Evolutionary conservation across 2,888 invertebrate genomes (phyloP).

Genomic region (Caenorhabditis japonica): DNA sequence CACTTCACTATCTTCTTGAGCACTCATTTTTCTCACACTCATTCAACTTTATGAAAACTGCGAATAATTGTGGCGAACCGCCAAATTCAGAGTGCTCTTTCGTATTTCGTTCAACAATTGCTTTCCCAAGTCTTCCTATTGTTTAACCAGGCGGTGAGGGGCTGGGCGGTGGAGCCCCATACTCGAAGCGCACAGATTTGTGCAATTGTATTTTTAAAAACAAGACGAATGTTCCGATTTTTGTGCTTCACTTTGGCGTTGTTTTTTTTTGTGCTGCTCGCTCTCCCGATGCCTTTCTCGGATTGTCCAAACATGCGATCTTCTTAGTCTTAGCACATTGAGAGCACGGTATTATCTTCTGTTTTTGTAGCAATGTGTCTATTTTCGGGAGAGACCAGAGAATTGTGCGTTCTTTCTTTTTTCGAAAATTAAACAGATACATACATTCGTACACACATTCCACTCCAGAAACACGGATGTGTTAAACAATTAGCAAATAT

Average conservation of each 20-base stretch:
- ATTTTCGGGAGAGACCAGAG: conserved; percentile 24
- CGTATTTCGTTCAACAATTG: conserved; percentile 41
- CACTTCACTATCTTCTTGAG: conserved; percentile 19
- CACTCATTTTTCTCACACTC: conserved; percentile 6
- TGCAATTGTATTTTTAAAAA: conserved; percentile 50
- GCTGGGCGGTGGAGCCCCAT: conserved; percentile 28
- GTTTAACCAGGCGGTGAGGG: conserved; percentile 55
- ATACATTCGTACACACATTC: no score
- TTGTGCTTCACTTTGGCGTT: conserved; percentile 15
- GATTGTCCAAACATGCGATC: conserved; percentile 50
- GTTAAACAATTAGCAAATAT: not conserved
- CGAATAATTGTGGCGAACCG: conserved; percentile 25
- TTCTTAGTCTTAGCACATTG: conserved; percentile 45
- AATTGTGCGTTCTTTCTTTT: not conserved
- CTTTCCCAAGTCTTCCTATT: conserved; percentile 45
- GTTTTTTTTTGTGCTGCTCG: conserved; percentile 7
- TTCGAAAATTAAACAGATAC: not conserved
- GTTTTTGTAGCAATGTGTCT: conserved; percentile 35
- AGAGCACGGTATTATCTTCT: conserved; percentile 48
- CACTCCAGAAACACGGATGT: conserved; percentile 5
- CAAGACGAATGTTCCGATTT: conserved; percentile 13
- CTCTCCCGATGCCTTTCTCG: conserved; percentile 33
- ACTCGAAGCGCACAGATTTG: conserved; percentile 52
- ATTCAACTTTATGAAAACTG: conserved; percentile 8
- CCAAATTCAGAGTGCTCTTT: conserved; percentile 47